phyloP scores from a whole-genome alignment of 2,888 invertebrate species.

The Iselma pallidipennis region DNA sequence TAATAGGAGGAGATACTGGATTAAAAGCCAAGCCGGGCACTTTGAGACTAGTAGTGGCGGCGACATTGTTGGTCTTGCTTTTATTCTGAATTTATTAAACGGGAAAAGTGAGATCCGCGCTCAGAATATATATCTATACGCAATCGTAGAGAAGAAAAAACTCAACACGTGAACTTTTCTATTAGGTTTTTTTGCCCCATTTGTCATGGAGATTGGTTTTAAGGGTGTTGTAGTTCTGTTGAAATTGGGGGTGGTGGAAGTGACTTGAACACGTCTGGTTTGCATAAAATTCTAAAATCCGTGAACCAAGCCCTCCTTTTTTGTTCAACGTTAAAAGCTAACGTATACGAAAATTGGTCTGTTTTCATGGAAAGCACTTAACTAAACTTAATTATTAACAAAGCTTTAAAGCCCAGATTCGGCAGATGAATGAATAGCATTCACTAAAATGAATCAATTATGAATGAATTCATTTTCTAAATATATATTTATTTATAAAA shows the following conservation, averaged over 20 bases:
- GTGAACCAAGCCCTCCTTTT: not conserved
- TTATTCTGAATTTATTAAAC: conserved; percentile 20
- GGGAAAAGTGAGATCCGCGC: not conserved
- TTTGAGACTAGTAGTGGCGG: not conserved
- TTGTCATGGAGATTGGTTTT: not conserved
- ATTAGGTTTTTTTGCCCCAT: not conserved
- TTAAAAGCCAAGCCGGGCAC: conserved; percentile 28
- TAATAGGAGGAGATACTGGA: conserved; percentile 18
- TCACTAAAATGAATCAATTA: not conserved
- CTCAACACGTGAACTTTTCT: not conserved
- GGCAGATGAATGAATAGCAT: not conserved
- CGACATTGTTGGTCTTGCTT: conserved; percentile 13
- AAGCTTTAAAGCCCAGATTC: not conserved
- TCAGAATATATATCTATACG: not conserved
- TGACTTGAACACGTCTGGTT: not conserved
- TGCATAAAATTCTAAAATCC: not conserved
- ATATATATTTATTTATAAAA: not conserved
- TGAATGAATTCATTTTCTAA: not conserved
- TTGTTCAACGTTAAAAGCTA: not conserved
- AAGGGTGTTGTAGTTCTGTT: not conserved
- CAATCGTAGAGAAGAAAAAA: not conserved
- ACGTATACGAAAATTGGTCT: not conserved
- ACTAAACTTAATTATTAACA: conserved; percentile 3
- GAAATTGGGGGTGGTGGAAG: not conserved
- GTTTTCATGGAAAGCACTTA: not conserved